Conservation (phyloP, 2,888 invertebrate species). For the Leptothorax acervorum region DNA sequence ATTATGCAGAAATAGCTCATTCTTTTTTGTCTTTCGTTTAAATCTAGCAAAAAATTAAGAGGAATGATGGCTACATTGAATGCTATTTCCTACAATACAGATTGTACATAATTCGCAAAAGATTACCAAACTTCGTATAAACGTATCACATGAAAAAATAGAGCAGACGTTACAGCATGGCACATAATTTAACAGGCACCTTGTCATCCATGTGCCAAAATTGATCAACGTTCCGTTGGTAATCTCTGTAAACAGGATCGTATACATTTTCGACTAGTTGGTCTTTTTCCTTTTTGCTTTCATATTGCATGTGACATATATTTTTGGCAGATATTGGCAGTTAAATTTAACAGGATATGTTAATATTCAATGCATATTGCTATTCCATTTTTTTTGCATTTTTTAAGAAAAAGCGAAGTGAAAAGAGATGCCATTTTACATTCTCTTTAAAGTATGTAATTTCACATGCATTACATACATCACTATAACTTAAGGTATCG, state of each 20-base stretch:
- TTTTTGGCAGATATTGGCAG: constrained; percentile 81
- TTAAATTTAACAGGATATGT: constrained; percentile 51
- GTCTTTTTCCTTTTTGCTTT: constrained; percentile 20
- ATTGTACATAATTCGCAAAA: constrained; percentile 39
- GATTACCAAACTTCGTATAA: constrained; percentile 46
- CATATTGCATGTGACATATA: constrained; percentile 11
- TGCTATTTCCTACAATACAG: constrained; percentile 40
- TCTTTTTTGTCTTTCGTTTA: constrained; percentile 53
- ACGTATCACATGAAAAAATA: constrained; percentile 46
- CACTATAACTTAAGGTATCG: constrained; percentile 35
- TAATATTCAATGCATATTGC: constrained; percentile 59
- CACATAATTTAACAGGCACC: constrained; percentile 44
- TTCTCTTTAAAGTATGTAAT: constrained; percentile 35
- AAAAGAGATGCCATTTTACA: constrained; percentile 33
- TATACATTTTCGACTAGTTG: constrained; percentile 41
- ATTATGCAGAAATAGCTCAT: constrained; percentile 71
- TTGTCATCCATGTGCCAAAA: constrained; percentile 32
- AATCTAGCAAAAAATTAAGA: constrained; percentile 70
- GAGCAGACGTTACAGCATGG: constrained; percentile 48
- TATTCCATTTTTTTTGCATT: constrained; percentile 1
- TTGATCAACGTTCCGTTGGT: constrained; percentile 19
- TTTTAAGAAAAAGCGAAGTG: constrained; percentile 19
- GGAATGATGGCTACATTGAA: constrained; percentile 74
- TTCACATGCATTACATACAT: constrained; percentile 26
- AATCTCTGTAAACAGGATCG: constrained; percentile 21